Evolutionary conservation across 2,888 invertebrate species (phyloP).

Genomic region (Eugnorisma glareosa): DNA sequence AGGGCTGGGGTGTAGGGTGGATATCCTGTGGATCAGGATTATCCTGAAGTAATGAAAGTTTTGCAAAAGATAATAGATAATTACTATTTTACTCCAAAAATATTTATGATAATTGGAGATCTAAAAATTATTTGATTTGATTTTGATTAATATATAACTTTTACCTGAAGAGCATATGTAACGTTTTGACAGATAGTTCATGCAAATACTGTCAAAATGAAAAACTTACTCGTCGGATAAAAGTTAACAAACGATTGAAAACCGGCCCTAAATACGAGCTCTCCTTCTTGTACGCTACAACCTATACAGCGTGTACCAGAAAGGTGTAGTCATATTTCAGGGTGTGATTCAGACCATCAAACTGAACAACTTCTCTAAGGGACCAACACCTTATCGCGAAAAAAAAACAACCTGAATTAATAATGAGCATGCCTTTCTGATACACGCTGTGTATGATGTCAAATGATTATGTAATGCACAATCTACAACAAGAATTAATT

Average conservation of each 20-base stretch:
- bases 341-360: neutral
- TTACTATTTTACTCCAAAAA: neutral
- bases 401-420: neutral
- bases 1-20: constrained; percentile 72
- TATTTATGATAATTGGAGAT: neutral
- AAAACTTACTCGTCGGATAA: neutral
- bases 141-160: no score
- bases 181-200: neutral
- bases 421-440: neutral
- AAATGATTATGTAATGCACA: neutral
- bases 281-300: no score
- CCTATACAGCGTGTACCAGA: no score
- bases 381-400: neutral
- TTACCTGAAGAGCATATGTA: neutral
- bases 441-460: neutral
- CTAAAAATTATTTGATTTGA: no score
- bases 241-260: neutral
- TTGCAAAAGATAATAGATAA: neutral
- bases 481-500: neutral
- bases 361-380: neutral
- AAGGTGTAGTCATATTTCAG: neutral
- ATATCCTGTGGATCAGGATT: constrained; percentile 23
- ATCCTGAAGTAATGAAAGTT: neutral
- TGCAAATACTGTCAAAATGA: neutral
- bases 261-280: neutral